phyloP scores from a whole-genome alignment of 2,888 invertebrate genomes.

The Tetheella fluctuosa region DNA sequence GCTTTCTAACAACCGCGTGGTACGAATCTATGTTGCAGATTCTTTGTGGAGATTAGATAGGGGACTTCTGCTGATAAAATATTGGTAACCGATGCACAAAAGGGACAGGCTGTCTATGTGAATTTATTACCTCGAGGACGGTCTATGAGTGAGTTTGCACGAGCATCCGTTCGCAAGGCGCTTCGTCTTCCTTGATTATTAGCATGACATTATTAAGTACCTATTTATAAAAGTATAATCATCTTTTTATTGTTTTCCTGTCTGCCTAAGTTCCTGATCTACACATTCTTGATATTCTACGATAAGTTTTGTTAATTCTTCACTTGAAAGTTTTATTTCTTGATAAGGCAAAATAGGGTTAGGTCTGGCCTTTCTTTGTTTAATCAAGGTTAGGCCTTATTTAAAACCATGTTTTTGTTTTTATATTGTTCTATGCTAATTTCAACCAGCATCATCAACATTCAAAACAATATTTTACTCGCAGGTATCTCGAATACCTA shows the following conservation, averaged over 20 bases:
- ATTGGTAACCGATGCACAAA: conserved; percentile 39
- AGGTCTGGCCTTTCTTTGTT: too few relatives aligned
- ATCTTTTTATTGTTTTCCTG: neutral
- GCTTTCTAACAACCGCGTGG: conserved; percentile 42
- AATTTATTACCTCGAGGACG: conserved; percentile 33
- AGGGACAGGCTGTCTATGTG: conserved; percentile 37
- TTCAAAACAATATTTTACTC: neutral
- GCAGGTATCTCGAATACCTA: neutral
- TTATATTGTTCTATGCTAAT: neutral
- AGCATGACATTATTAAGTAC: neutral
- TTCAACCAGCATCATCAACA: neutral
- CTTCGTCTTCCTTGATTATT: conserved; percentile 11
- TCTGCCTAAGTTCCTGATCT: neutral
- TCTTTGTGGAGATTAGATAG: conserved; percentile 40
- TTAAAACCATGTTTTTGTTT: too few relatives aligned
- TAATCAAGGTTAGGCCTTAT: too few relatives aligned
- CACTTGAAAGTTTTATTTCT: too few relatives aligned
- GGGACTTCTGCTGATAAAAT: conserved; percentile 40
- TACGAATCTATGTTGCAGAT: conserved; percentile 36
- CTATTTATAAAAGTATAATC: neutral
- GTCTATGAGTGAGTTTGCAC: conserved; percentile 28
- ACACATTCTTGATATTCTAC: neutral
- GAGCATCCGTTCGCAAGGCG: conserved; percentile 27
- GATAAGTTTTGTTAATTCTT: too few relatives aligned
- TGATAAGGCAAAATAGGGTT: too few relatives aligned